Evolutionary conservation across 2,888 invertebrate genomes (phyloP).

Genomic region (Hanleya hanleyi): DNA sequence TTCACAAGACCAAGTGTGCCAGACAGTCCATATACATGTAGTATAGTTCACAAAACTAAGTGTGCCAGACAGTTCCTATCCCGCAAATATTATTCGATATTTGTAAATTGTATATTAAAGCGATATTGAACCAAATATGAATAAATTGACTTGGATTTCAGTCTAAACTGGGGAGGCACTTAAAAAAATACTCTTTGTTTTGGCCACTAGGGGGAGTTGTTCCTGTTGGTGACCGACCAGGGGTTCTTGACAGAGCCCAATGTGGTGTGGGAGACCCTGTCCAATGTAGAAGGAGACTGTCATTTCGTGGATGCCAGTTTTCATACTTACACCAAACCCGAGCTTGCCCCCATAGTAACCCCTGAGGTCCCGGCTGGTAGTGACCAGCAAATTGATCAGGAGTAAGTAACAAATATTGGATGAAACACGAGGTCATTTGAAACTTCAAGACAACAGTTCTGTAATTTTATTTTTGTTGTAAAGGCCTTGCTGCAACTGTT

Average conservation of each 20-base stretch:
- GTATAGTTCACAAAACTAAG: too few species aligned
- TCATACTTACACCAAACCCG: slow-evolving; percentile 68
- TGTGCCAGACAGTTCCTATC: too few species aligned
- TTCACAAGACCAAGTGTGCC: too few species aligned
- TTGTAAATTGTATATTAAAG: too few species aligned
- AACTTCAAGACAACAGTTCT: background rate
- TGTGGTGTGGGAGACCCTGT: slow-evolving; percentile 78
- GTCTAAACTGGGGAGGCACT: too few species aligned
- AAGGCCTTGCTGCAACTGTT: background rate
- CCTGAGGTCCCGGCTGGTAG: slow-evolving; percentile 50
- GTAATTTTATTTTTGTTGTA: background rate
- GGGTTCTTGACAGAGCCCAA: slow-evolving; percentile 76
- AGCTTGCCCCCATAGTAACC: slow-evolving; percentile 48
- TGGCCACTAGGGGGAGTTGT: slow-evolving; percentile 74
- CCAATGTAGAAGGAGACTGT: slow-evolving; percentile 76
- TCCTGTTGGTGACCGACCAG: slow-evolving; percentile 77
- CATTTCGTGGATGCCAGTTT: slow-evolving; percentile 77
- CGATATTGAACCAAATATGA: too few species aligned
- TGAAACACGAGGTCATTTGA: background rate
- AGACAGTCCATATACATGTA: too few species aligned
- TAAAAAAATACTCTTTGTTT: background rate
- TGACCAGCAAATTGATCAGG: slow-evolving; percentile 75
- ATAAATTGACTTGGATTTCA: too few species aligned
- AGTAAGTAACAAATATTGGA: slow-evolving; percentile 66
- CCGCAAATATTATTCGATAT: too few species aligned